Conservation (phyloP, 2,888 invertebrate species). For the Sthenelais limicola region DNA sequence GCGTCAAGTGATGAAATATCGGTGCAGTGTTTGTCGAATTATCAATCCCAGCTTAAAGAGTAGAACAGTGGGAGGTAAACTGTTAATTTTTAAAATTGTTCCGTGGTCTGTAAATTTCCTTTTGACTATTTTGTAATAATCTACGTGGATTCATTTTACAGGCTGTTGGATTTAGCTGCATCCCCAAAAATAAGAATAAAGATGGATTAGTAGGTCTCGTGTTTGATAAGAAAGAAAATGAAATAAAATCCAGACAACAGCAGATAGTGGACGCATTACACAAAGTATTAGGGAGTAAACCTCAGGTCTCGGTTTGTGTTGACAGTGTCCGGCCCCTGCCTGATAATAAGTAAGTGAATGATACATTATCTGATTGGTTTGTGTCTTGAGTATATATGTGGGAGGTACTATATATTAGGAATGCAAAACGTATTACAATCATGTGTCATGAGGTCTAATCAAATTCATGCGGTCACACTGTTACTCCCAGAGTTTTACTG, state of each 20-base stretch:
- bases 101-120: neutral
- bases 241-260: slow-evolving; percentile 81
- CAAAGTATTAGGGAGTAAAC: slow-evolving; percentile 83
- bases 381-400: no score
- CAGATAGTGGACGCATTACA: slow-evolving; percentile 65
- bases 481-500: no score
- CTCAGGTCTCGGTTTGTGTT: slow-evolving; percentile 77
- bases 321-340: slow-evolving; percentile 48
- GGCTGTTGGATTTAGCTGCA: slow-evolving; percentile 91
- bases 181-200: slow-evolving; percentile 89
- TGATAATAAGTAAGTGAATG: slow-evolving; percentile 51
- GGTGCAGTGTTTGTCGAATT: no score
- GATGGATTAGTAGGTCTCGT: slow-evolving; percentile 91
- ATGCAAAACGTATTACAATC: no score
- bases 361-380: no score
- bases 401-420: no score
- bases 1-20: no score
- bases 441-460: no score
- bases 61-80: neutral
- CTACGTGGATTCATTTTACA: no score
- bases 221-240: slow-evolving; percentile 86
- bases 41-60: neutral
- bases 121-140: no score
- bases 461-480: no score
- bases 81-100: neutral